Conservation (phyloP, 1,140 invertebrate genomes). For the Hypothenemus hampei region DNA sequence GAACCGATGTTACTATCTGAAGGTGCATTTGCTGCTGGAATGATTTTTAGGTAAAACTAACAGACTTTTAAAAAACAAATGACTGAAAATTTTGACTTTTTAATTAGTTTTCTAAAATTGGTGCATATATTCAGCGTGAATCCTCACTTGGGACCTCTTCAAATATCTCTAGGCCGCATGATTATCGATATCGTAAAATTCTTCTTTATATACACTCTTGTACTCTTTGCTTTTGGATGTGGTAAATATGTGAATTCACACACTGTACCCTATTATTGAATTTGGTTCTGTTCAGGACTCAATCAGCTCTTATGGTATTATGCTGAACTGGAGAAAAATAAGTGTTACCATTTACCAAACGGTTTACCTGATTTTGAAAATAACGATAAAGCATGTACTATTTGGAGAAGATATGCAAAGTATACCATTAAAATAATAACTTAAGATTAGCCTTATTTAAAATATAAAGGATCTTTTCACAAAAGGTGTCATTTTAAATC, state of each 20-base stretch:
- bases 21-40: constrained; percentile 90
- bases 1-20: constrained; percentile 93
- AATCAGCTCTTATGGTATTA: constrained; percentile 91
- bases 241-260: constrained; percentile 47
- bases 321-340: constrained; percentile 70
- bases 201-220: constrained; percentile 79
- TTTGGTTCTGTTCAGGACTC: constrained; percentile 47
- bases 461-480: neutral
- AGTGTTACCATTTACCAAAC: constrained; percentile 62
- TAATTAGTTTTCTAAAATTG: constrained; percentile 71
- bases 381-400: constrained; percentile 65
- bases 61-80: neutral
- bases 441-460: neutral
- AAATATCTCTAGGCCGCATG: constrained; percentile 82
- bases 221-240: constrained; percentile 79
- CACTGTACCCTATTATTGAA: neutral
- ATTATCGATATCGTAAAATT: constrained; percentile 85
- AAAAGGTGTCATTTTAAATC: too few relatives aligned
- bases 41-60: constrained; percentile 69
- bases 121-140: constrained; percentile 89
- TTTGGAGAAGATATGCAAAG: constrained; percentile 69
- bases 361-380: constrained; percentile 62
- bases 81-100: constrained; percentile 7
- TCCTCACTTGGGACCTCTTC: constrained; percentile 81
- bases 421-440: constrained; percentile 36